Percentiles rank a stretch among this genome's conserved stretches.
Evolutionary conservation across 2,113 vertebrate genomes (phyloP).

Genomic region (Vulpes lagopus): DNA sequence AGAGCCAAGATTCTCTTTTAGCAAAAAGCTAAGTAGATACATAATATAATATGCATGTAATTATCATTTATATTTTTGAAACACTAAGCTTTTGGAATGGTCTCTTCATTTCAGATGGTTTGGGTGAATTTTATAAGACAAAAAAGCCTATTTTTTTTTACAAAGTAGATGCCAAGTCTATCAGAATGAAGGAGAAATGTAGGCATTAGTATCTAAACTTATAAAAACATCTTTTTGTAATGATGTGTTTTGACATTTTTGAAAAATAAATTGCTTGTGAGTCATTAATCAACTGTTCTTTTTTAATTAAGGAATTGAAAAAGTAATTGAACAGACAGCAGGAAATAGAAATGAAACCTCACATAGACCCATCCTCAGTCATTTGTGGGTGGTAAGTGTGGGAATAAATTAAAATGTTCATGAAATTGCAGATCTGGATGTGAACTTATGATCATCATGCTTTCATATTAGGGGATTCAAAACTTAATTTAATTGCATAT

Average conservation of each 20-base stretch:
- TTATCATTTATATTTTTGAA: neutral
- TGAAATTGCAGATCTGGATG: neutral
- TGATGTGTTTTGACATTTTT: constrained; percentile 55
- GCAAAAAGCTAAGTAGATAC: neutral
- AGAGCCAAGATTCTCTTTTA: neutral
- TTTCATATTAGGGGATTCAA: neutral
- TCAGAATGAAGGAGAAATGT: constrained; percentile 24
- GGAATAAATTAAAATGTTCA: constrained; percentile 31
- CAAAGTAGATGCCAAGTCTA: constrained; percentile 9
- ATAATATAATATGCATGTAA: neutral
- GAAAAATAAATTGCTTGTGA: constrained; percentile 58
- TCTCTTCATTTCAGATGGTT: neutral
- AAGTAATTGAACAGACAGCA: constrained; percentile 26
- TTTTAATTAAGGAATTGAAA: constrained; percentile 56
- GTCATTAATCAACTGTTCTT: constrained; percentile 48
- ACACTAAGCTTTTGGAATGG: neutral
- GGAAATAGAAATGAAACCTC: neutral
- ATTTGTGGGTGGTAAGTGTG: neutral
- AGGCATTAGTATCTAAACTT: neutral
- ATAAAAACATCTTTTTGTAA: constrained; percentile 21
- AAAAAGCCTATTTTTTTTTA: constrained; percentile 11
- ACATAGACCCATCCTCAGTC: neutral
- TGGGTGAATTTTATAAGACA: neutral
- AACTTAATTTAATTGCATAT: neutral
- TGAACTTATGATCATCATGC: neutral